These are phyloP conservation scores for Megastigmus dorsalis DNA, from an alignment of 2,888 invertebrate genomes.

Conservation along the genomic window DNA sequence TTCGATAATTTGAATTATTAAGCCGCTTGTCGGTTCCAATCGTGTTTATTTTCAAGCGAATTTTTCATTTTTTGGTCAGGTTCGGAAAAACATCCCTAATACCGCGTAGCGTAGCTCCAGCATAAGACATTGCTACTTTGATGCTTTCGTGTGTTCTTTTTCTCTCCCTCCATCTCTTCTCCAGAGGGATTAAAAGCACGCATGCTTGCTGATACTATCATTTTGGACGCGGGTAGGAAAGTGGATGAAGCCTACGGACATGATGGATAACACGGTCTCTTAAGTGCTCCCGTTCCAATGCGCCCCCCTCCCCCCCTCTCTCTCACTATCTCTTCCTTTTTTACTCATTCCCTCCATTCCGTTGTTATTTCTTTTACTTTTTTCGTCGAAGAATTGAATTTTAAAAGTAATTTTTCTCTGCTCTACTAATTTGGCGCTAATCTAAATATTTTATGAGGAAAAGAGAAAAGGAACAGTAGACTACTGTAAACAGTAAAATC, in stretches of 20 bases:
- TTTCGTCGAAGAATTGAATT: background rate
- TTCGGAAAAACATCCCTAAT: too few relatives aligned
- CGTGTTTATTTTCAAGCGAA: constrained; percentile 7
- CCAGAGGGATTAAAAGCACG: background rate
- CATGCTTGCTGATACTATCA: background rate
- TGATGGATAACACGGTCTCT: constrained; percentile 52
- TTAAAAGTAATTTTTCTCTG: background rate
- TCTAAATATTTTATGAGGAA: background rate
- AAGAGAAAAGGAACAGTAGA: too few relatives aligned
- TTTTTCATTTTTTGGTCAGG: constrained; percentile 17
- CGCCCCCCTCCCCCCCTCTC: background rate
- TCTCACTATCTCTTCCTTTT: too few relatives aligned
- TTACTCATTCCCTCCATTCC: background rate
- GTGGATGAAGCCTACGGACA: constrained; percentile 31
- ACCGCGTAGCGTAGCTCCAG: too few relatives aligned
- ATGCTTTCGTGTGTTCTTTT: too few relatives aligned
- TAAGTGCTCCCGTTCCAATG: constrained; percentile 18
- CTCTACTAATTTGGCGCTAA: background rate
- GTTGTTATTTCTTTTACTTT: background rate
- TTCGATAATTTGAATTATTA: constrained; percentile 21
- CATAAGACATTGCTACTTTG: too few relatives aligned
- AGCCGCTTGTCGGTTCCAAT: background rate
- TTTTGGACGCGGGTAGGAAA: background rate
- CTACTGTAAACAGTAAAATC: too few relatives aligned
- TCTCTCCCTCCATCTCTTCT: too few relatives aligned